Percentiles rank a stretch among this genome's conserved stretches.
Conservation (phyloP, 1,140 invertebrate genomes). For the Halyomorpha halys region DNA sequence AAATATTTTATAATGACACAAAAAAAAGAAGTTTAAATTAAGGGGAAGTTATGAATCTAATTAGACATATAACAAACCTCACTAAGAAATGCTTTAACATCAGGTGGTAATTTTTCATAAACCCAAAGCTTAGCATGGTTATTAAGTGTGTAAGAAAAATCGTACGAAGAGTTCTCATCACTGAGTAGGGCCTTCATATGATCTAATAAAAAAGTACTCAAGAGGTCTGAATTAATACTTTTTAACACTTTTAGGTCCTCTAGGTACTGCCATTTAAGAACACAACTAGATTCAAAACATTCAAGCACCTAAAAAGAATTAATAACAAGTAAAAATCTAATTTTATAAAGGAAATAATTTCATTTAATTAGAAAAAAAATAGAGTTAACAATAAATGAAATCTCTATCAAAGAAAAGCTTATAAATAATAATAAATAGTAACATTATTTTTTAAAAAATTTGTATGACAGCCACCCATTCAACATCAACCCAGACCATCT, state of each 20-base stretch:
- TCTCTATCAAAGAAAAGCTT: too few relatives aligned
- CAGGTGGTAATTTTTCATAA: background rate
- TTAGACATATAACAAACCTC: background rate
- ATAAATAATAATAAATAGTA: too few relatives aligned
- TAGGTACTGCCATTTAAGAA: background rate
- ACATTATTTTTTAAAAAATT: too few relatives aligned
- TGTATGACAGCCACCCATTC: too few relatives aligned
- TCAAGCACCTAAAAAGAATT: background rate
- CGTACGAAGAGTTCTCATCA: background rate
- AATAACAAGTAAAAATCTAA: background rate
- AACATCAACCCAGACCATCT: too few relatives aligned
- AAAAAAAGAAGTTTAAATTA: background rate
- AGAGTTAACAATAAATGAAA: too few relatives aligned
- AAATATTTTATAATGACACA: background rate
- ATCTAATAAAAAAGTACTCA: background rate
- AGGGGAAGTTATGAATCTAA: background rate
- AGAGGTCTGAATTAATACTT: background rate
- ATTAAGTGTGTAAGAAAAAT: background rate
- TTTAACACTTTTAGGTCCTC: background rate
- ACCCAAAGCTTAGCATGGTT: constrained; percentile 5
- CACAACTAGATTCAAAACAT: background rate
- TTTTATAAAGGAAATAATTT: background rate
- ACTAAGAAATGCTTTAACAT: background rate
- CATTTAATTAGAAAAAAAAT: too few relatives aligned
- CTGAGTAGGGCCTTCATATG: background rate